These are phyloP conservation scores for Cecidostiba fungosa DNA, from an alignment of 2,888 invertebrate genomes.

Conservation along the genomic window DNA sequence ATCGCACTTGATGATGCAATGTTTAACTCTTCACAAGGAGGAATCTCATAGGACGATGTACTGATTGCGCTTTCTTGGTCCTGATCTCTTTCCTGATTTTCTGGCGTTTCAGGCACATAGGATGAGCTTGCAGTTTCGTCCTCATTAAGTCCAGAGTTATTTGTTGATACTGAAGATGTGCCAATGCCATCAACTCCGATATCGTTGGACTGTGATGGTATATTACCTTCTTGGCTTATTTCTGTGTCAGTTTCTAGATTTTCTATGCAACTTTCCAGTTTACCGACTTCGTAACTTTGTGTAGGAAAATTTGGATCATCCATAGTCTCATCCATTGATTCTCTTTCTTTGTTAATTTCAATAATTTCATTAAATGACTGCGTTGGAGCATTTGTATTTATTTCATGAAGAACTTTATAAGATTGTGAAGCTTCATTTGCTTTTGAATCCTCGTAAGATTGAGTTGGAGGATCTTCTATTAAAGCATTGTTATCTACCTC, in stretches of 20 bases:
- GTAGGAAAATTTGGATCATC: conserved; percentile 74
- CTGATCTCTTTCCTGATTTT: conserved; percentile 78
- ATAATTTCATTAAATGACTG: conserved; percentile 76
- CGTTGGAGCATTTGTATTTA: conserved; percentile 73
- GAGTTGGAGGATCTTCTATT: conserved; percentile 73
- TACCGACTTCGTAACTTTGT: conserved; percentile 77
- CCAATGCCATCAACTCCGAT: conserved; percentile 74
- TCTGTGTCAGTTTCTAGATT: conserved; percentile 74
- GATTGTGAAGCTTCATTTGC: conserved; percentile 73
- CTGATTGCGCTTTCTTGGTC: conserved; percentile 79
- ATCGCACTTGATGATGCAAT: conserved; percentile 77
- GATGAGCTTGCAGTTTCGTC: conserved; percentile 79
- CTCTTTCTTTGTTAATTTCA: conserved; percentile 70
- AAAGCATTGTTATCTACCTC: conserved; percentile 71
- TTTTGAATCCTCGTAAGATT: conserved; percentile 74
- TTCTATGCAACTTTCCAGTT: conserved; percentile 72
- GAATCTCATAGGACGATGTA: conserved; percentile 78
- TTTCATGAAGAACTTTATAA: conserved; percentile 69
- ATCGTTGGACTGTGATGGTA: conserved; percentile 78
- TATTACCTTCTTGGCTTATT: conserved; percentile 75
- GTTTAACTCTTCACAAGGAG: conserved; percentile 78
- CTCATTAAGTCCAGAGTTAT: conserved; percentile 76
- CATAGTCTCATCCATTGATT: conserved; percentile 65
- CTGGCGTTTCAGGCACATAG: conserved; percentile 78
- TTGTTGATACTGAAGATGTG: conserved; percentile 73